Percentiles rank a stretch among this genome's conserved stretches.
Evolutionary conservation across 1,140 invertebrate genomes (phyloP).

Genomic region (Alviniconcha marisindica): DNA sequence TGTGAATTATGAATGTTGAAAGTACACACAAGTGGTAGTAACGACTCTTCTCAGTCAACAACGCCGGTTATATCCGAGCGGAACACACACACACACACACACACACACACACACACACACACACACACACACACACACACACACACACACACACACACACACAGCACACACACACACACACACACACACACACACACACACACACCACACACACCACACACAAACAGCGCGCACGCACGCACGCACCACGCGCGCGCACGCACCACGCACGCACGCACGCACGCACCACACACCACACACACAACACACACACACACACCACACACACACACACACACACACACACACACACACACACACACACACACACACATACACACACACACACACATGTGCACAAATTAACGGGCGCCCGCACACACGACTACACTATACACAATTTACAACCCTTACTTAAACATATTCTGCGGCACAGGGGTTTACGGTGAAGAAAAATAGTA

Average conservation of each 20-base stretch:
- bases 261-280: not conserved
- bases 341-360: constrained; percentile 32
- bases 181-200: constrained; percentile 29
- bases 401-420: not conserved
- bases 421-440: not conserved
- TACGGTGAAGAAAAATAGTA: too few species aligned
- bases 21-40: too few species aligned
- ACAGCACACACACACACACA: not conserved
- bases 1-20: too few species aligned
- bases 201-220: constrained; percentile 27
- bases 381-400: constrained; percentile 34
- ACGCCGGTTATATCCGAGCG: too few species aligned
- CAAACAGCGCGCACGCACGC: not conserved
- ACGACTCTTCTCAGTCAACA: too few species aligned
- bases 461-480: too few species aligned
- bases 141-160: not conserved
- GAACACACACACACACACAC: too few species aligned
- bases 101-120: too few species aligned
- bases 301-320: not conserved
- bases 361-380: constrained; percentile 36
- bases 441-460: too few species aligned
- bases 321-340: constrained; percentile 30
- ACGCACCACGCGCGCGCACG: not conserved
- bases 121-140: too few species aligned
- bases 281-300: not conserved